Evolutionary conservation across 1,140 invertebrate species (phyloP), one percentile per base, ranked within the genome.

Genomic region (Eufriesea mexicana): DNA sequence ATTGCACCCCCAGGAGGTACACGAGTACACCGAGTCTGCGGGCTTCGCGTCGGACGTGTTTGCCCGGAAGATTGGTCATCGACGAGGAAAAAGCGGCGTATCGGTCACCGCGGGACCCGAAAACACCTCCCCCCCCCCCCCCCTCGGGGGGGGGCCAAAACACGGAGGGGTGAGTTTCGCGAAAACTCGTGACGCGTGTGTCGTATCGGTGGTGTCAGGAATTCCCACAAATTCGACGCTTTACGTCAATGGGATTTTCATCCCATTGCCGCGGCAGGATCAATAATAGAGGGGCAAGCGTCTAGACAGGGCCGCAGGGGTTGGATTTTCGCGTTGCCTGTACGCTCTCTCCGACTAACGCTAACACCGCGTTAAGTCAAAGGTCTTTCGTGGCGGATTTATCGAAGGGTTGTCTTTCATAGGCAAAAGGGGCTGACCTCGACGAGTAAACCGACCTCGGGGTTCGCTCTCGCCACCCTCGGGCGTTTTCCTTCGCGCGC

Each of bases 201-300:
- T 77, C 79, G 51, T 23, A 74, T 71, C 70, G 70, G 47, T 23
- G 71, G 66, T 45, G 81, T 72, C 66, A 47, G 72, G 77, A 84
- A 87, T 84, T 84, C 47, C 76, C 61, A 72, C 76, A 74, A 88
- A 84, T 86, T 89, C 72, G 86, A 81, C 79, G 86, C 80, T 86
- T 88, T 78, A 79, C 79, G 84, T 86, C 81, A 89, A 86, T 81
- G 80, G 67, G 84, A 88, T 77, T 87, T 89, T 89, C 88, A 84
- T 88, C 84, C 84, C 86, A 88, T 88, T 79, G 84, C 77, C 55
- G 74, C 51, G 80, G 81, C 81, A 86, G 87, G 87, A 89, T 89
- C 87, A 88, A 89, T 89, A 89, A 88, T 77, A 77, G 79, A 89
- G 84, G 87, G 71, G 73, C 84, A 62, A 85, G 77, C 78, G 87